Evolutionary conservation across 2,888 invertebrate genomes (phyloP), one percentile per base, ranked within the genome.

Genomic region (Himalopsyche anomala): DNA sequence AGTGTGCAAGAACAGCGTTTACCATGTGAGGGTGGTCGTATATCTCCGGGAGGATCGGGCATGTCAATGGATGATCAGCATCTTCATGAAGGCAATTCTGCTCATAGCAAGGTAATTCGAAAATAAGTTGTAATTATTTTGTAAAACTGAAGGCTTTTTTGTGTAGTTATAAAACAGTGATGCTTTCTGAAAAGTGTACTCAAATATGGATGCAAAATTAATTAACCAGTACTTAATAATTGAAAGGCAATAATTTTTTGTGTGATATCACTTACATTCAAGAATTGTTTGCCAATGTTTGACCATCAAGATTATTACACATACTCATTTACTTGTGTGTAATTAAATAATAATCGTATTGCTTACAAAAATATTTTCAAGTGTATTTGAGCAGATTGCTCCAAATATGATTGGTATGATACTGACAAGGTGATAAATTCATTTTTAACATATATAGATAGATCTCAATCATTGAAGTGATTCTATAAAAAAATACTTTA

Each of bases 1-100:
- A 98, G 98, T 91, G 98, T 99, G 79, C 99, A 99, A 94, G 99
- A 99, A 92, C 98, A 98, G 92, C 95, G 98, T 89, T 93, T 97
- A 89, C 96, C 96, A 74, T 92, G 94, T 89, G 91, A 94, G 84
- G 94, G 94, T 89, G 95, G 96, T 62, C 93, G 95, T 89, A 92
- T 93, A 89, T 96, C 94, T 69, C 94, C 95, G 4, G 91, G 88
- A n/a, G 90, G 89, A 1, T 91, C 91, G 0, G 92, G 90, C 87
- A 93, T 91, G 89, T 93, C 91, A 84, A 93, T 90, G 84, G 91
- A 87, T 90, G 94, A 91, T 90, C 94, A 90, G 89, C 94, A 93
- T 89, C 91, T 92, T 80, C 92, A 93, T 91, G 92, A 96, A 93
- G 69, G 94, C 94, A 89, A 94, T 93, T 94, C 93, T 45, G 92